Conservation (phyloP, 1,140 invertebrate species). For the Ectropis grisescens region DNA sequence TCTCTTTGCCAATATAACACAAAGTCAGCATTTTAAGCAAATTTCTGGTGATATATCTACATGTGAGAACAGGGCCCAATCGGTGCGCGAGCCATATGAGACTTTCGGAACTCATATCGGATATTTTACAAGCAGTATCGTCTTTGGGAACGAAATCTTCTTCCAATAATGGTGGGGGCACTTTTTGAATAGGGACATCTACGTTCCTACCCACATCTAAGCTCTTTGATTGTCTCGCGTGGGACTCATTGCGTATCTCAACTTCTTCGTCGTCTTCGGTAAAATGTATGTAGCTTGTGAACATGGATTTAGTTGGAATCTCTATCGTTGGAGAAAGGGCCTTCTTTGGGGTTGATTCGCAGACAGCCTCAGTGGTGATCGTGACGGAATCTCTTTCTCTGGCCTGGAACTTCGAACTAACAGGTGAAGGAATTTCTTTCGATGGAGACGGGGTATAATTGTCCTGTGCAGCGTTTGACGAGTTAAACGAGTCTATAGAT, state of each 20-base stretch:
- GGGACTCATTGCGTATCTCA: slow-evolving; percentile 68
- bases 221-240: slow-evolving; percentile 17
- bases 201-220: slow-evolving; percentile 18
- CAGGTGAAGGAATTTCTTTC: slow-evolving; percentile 29
- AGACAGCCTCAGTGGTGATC: slow-evolving; percentile 24
- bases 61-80: slow-evolving; percentile 94
- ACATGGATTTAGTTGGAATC: slow-evolving; percentile 52
- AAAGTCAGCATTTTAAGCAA: slow-evolving; percentile 93
- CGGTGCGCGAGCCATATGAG: slow-evolving; percentile 93
- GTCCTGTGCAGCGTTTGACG: slow-evolving; percentile 31
- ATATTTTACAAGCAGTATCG: slow-evolving; percentile 76
- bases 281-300: slow-evolving; percentile 58
- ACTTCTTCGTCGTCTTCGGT: slow-evolving; percentile 51
- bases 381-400: slow-evolving; percentile 18
- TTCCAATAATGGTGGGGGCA: slow-evolving; percentile 16
- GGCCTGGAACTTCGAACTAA: slow-evolving; percentile 24
- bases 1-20: slow-evolving; percentile 91
- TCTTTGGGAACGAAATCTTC: slow-evolving; percentile 22
- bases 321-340: slow-evolving; percentile 49
- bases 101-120: slow-evolving; percentile 92
- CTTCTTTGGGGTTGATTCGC: slow-evolving; percentile 13
- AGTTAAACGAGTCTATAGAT: slow-evolving; percentile 31
- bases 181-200: slow-evolving; percentile 2
- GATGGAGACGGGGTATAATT: slow-evolving; percentile 39
- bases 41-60: slow-evolving; percentile 91